Base-by-base conservation (phyloP, 1,140 invertebrate genomes). In the Drosophila nikananu region DNA sequence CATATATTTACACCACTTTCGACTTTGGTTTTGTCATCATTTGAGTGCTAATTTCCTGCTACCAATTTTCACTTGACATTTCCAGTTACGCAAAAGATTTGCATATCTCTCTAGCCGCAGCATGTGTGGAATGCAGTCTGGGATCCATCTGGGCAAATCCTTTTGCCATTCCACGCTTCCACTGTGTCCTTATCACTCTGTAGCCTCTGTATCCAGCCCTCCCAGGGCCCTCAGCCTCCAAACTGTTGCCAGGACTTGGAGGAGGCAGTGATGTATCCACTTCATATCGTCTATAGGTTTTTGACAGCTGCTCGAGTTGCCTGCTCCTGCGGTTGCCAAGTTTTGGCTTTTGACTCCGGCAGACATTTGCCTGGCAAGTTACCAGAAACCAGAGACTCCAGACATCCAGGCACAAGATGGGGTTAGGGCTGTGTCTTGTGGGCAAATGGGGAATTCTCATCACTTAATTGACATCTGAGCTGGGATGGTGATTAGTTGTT, bases 21-120 rank as follows among this genome's bases (percentile, higher is more conserved):
- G 32, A 51, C 41, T 48, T 71, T 10, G 52, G 35, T 67, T 72
- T 70, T 58, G 65, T 72, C 72, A 81, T 67, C 83, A 87, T 78
- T 89, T 89, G 81, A 63, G 65, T 90, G 84, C 86, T 90, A 90
- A 89, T 90, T 84, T 89, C 70, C 59, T 75, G 74, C 49, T 65
- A 25, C 39, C 81, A 66, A 59, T 76, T 57, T 74, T 75, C 71
- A 39, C 70, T 39, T 84, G 73, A 84, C 74, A 72, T 84, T 79
- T 61, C 55, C 71, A 73, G 35, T 44, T 35, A 42, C 35, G 55
- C 51, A 21, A 39, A 60, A 64, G 78, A 89, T 90, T 89, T 84
- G 68, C 84, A 87, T 87, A 81, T 81, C 84, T 84, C 72, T 62
- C 67, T 44, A 48, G 60, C 74, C 60, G 72, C 83, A 67, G 67